These are phyloP conservation scores for Thymelicus lineola DNA, from an alignment of 2,888 invertebrate genomes.

Conservation along the genomic window DNA sequence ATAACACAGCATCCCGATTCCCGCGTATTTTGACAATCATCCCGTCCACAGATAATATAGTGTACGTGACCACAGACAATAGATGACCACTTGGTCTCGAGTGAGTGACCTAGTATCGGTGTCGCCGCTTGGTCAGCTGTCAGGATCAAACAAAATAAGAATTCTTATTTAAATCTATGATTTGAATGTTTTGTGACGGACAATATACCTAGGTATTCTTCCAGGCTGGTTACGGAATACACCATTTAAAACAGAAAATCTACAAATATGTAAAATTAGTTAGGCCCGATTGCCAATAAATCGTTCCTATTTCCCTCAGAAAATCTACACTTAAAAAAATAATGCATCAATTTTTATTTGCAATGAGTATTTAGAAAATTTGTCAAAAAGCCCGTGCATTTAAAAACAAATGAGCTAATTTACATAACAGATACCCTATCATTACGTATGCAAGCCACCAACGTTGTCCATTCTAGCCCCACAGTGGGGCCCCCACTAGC, in stretches of 20 bases:
- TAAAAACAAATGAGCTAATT: not conserved
- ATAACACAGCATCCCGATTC: slow-evolving; percentile 83
- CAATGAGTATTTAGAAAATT: no score
- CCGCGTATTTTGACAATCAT: slow-evolving; percentile 61
- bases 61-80: slow-evolving; percentile 80
- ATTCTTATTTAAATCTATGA: slow-evolving; percentile 20
- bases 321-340: no score
- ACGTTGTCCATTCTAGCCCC: not conserved
- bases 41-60: slow-evolving; percentile 60
- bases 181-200: not conserved
- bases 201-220: not conserved
- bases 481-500: not conserved
- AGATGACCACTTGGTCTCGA: slow-evolving; percentile 44
- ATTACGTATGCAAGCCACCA: not conserved
- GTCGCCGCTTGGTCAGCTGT: slow-evolving; percentile 62
- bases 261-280: no score
- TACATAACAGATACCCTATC: not conserved
- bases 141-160: slow-evolving; percentile 32
- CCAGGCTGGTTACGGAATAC: no score
- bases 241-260: no score
- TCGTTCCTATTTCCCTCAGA: no score
- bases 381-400: not conserved
- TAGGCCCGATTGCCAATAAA: no score
- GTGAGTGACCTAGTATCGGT: slow-evolving; percentile 56
- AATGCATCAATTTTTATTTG: no score